Base-by-base conservation (phyloP, 2,888 invertebrate genomes). In the Aphelenchoides bicaudatus region DNA sequence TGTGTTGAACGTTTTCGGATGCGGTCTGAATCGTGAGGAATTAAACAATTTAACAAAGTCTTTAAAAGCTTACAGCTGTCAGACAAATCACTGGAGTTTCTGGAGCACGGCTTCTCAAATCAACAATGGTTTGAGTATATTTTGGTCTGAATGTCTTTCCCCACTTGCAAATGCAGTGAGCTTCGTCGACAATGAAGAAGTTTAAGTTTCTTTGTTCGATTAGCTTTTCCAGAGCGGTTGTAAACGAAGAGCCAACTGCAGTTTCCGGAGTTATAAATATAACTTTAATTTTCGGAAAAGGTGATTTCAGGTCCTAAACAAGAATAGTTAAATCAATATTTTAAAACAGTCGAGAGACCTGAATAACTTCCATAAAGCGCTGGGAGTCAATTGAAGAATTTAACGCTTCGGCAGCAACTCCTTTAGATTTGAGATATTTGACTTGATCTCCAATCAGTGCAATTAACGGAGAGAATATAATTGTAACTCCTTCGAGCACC, bases 141-240 rank as follows among this genome's bases (percentile, higher is more conserved):
- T 43, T 6, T 55, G 49, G 65, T 68, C 83, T 96, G 80, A 55
- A 74, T 50, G 59, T 55, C 37, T 61, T 96, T 0, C 98, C 98
- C 98, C 96, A 99, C 75, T 96, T 89, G 73, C 91, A 92, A 0
- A 98, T 91, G 82, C 93, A 93, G 82, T 93, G 93, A 1, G 92
- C 93, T 83, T 99, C 98, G 82, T 99, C 98, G 23, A 63, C 88
- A 23, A 93, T 88, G 72, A 98, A 86, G 80, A 90, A 91, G 0
- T 37, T 39, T 8, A 51, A 13, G 1, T 21, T 51, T 13, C 39
- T 34, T 4, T 34, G 25, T 2, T 19, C 5, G 13, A 59, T 23
- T 43, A 58, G 19, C 10, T 39, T 29, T 34, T n/a, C n/a, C 10
- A 56, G 29, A 10, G 43, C 34, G 21, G 30, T 21, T 3, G 19